Evolutionary conservation across 2,797 vertebrate species (phyloP), one percentile per base, ranked within the genome.

Genomic region (Molossus alvarezi): DNA sequence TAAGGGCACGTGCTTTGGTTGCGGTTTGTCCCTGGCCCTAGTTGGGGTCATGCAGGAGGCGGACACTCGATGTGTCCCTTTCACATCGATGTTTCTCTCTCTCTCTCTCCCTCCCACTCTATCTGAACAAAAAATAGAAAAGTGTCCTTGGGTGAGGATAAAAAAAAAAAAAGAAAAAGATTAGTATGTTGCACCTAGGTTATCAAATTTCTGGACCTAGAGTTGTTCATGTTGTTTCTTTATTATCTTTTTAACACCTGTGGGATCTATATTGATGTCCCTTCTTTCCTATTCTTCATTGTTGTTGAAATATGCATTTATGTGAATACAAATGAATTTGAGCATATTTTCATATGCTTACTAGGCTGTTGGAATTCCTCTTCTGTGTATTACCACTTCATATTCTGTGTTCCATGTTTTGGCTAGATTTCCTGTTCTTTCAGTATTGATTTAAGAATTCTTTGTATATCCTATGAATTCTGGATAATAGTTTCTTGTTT

Each of bases 361-460:
- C 45, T 65, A 77, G 41, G 9, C n/a, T 90, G 57, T n/a, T 81
- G 57, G 15, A 85, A 17, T n/a, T 90, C 48, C 55, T 67, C 1
- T 81, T 60, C 9, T 77, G 37, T 29, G 4, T 94, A 41, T 79
- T 88, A 18, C 23, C 33, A 64, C 7, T 53, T 88, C 48, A 45
- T 76, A 53, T 77, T 48, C 79, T 41, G 64, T 55, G 80, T n/a
- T 48, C 12, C 41, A 65, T 95, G 93, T 86, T 86, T 55, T 58
- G 69, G 18, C 1, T 85, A n/a, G 8, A 58, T 64, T 75, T 57
- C 14, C 25, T 75, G 1, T 84, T 90, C 29, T 72, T 96, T 79
- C 58, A 55, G 86, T 93, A 81, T 58, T 72, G 41, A 92, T 45
- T 81, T 90, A 83, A 53, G 29, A 91, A 81, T 91, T 81, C 6